These are phyloP conservation scores for Pangasianodon hypophthalmus DNA, from an alignment of 2,113 vertebrate species.

Conservation along the genomic window DNA sequence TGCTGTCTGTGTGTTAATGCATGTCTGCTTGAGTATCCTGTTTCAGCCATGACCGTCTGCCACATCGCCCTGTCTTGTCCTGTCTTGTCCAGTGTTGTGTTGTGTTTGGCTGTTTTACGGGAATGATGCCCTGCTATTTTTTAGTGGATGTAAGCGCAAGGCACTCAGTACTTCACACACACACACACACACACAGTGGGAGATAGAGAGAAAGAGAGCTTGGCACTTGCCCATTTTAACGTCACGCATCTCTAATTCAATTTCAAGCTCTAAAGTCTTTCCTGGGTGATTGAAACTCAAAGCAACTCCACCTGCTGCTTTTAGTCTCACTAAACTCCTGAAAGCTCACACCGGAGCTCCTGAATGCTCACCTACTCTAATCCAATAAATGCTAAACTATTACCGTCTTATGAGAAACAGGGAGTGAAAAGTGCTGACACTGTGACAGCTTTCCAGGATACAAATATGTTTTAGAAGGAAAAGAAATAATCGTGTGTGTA, in stretches of 20 bases:
- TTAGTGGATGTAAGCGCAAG: background rate
- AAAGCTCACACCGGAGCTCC: background rate
- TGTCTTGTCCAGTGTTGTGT: background rate
- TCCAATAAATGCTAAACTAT: background rate
- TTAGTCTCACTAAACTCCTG: slow-evolving; percentile 9
- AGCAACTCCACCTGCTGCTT: slow-evolving; percentile 21
- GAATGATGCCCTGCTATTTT: slow-evolving; percentile 21
- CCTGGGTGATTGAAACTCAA: background rate
- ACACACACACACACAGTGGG: background rate
- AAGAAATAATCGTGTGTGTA: background rate
- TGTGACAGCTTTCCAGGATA: no score
- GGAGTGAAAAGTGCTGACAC: background rate
- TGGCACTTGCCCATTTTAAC: background rate
- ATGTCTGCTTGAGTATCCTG: background rate
- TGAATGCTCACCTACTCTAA: background rate
- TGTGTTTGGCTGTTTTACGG: slow-evolving; percentile 14
- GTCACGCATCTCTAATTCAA: background rate
- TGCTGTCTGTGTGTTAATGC: slow-evolving; percentile 30
- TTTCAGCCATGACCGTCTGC: slow-evolving; percentile 33
- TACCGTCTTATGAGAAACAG: background rate
- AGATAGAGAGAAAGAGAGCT: background rate
- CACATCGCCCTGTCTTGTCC: background rate
- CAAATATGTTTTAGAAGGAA: background rate
- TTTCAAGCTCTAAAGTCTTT: background rate
- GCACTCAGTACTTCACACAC: background rate